These are phyloP conservation scores for Coracias cyanogaster DNA, from an alignment of 2,797 vertebrate genomes.

Conservation along the genomic window DNA sequence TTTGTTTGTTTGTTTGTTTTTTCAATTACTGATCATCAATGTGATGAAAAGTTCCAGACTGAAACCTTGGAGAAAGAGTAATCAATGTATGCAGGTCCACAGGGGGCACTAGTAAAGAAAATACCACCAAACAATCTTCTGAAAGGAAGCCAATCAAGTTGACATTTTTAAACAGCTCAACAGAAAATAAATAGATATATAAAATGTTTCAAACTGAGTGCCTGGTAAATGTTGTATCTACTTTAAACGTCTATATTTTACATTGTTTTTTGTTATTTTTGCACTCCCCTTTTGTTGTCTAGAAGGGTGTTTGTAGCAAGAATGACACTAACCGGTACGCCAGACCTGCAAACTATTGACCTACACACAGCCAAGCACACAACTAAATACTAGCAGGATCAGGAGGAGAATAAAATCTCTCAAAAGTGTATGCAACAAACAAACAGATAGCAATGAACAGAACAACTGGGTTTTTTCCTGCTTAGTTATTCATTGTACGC, in stretches of 20 bases:
- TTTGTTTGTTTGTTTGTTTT: background rate
- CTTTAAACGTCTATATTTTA: background rate
- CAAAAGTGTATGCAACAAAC: background rate
- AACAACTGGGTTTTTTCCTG: background rate
- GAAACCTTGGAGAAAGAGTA: slow-evolving; percentile 11
- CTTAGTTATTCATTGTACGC: background rate
- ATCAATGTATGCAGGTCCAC: background rate
- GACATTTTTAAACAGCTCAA: background rate
- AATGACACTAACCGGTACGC: background rate
- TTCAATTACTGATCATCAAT: background rate
- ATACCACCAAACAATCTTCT: background rate
- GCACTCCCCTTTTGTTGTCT: background rate
- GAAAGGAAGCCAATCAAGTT: slow-evolving; percentile 15
- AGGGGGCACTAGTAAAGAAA: slow-evolving; percentile 9
- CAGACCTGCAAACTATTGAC: background rate
- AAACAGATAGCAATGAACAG: background rate
- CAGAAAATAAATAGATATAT: slow-evolving; percentile 2
- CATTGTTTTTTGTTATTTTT: background rate
- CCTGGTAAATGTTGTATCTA: background rate
- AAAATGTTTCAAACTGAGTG: background rate
- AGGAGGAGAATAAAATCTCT: background rate
- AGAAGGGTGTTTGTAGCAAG: background rate
- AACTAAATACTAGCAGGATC: background rate
- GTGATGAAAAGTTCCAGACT: background rate
- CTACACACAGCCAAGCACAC: background rate